Evolutionary conservation across 2,797 vertebrate genomes (phyloP).

Genomic region (Sebastes hubbsi): DNA sequence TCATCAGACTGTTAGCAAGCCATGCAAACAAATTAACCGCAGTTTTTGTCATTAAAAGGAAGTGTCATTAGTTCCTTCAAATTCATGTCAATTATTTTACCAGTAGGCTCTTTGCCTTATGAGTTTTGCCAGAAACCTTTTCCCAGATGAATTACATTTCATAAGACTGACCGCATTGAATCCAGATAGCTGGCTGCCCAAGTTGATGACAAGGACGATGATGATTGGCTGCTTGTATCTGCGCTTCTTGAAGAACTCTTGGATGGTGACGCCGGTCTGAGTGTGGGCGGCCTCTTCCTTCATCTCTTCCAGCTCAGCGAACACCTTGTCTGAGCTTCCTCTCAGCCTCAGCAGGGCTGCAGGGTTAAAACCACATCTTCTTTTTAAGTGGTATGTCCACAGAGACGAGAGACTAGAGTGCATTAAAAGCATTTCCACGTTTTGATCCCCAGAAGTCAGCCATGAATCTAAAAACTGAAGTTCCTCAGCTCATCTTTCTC

Average conservation of each 20-base stretch:
- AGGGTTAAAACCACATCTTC: not conserved
- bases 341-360: conserved; percentile 75
- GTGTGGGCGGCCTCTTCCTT: conserved; percentile 74
- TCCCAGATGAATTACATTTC: not conserved
- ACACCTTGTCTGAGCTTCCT: conserved; percentile 53
- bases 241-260: conserved; percentile 75
- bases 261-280: conserved; percentile 68
- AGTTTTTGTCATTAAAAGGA: not conserved
- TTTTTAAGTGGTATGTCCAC: not conserved
- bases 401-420: not conserved
- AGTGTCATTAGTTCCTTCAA: not conserved
- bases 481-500: not conserved
- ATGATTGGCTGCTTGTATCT: conserved; percentile 76
- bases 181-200: conserved; percentile 77
- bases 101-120: not conserved
- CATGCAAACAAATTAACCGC: not conserved
- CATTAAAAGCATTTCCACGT: conserved; percentile 17
- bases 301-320: conserved; percentile 76
- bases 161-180: conserved; percentile 75
- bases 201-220: conserved; percentile 73
- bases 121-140: not conserved
- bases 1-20: not conserved
- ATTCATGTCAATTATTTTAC: not conserved
- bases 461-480: not conserved
- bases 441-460: not conserved